Evolutionary conservation across 2,797 vertebrate species (phyloP).

Genomic region (Balearica regulorum): DNA sequence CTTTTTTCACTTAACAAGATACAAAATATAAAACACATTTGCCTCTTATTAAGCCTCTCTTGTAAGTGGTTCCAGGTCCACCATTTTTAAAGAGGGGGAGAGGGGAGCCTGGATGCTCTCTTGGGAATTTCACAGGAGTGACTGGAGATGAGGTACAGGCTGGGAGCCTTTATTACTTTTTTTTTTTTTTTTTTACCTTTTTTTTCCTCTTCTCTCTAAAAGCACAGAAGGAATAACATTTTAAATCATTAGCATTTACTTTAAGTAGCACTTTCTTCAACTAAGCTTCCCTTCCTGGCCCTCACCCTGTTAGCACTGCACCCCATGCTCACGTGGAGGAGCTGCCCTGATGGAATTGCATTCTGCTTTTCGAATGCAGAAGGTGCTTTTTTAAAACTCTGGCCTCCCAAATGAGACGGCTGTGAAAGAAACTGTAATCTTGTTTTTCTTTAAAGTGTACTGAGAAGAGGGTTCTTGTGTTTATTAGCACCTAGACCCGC

Average conservation of each 20-base stretch:
- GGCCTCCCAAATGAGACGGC: not conserved
- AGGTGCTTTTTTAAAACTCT: constrained; percentile 35
- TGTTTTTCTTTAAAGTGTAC: constrained; percentile 5
- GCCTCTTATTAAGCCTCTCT: constrained; percentile 79
- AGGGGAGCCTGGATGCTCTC: constrained; percentile 64
- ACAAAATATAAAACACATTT: constrained; percentile 84
- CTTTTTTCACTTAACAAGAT: constrained; percentile 81
- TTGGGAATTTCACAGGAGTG: constrained; percentile 73
- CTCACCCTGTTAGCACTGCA: constrained; percentile 1
- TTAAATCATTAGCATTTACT: constrained; percentile 78
- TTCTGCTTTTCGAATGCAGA: constrained; percentile 3
- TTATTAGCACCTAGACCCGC: constrained; percentile 12
- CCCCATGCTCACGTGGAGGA: not conserved
- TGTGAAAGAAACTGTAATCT: constrained; percentile 16
- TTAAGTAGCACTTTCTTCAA: constrained; percentile 73
- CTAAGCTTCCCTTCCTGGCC: constrained; percentile 41
- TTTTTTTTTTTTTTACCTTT: not conserved
- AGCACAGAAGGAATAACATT: constrained; percentile 79
- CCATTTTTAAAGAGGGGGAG: constrained; percentile 76
- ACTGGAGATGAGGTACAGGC: constrained; percentile 79
- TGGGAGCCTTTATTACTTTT: constrained; percentile 72
- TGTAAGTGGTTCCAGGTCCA: constrained; percentile 81
- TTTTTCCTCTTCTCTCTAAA: constrained; percentile 10
- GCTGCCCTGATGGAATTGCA: constrained; percentile 18
- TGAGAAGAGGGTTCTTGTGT: not conserved